Conservation (phyloP, 2,797 vertebrate species). For the Fundulus diaphanus region DNA sequence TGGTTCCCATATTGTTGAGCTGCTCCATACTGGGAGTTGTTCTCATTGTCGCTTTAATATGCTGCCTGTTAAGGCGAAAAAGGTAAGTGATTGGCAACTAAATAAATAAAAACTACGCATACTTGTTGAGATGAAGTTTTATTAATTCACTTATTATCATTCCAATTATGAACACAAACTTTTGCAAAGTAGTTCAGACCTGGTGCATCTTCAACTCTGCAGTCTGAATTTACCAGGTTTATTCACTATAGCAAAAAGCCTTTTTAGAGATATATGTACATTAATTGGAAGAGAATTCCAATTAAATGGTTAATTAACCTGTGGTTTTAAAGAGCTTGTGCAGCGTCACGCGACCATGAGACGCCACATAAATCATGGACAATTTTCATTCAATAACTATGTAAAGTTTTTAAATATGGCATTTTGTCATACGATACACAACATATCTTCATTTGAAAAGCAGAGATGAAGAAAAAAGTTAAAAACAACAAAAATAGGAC, state of each 20-base stretch:
- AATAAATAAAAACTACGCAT: background rate
- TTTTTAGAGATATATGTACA: background rate
- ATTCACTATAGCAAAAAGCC: background rate
- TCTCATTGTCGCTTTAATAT: slow-evolving; percentile 71
- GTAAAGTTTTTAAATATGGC: background rate
- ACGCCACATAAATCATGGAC: background rate
- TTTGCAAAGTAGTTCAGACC: slow-evolving; percentile 9
- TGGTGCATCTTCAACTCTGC: background rate
- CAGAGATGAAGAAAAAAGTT: background rate
- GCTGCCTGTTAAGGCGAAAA: slow-evolving; percentile 83
- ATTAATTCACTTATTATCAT: background rate
- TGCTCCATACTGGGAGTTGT: slow-evolving; percentile 79
- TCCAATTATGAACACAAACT: background rate
- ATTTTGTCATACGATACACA: too few relatives aligned
- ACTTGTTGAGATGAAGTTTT: background rate
- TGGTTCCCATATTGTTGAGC: slow-evolving; percentile 78
- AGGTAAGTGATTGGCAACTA: slow-evolving; percentile 78
- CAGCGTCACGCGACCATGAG: background rate
- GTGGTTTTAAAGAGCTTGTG: too few relatives aligned
- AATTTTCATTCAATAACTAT: background rate
- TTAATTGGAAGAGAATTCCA: background rate
- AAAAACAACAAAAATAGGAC: background rate
- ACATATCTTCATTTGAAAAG: too few relatives aligned
- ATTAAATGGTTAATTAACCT: background rate
- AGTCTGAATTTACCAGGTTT: slow-evolving; percentile 1